Evolutionary conservation across 2,888 invertebrate species (phyloP).

Genomic region (Druceiella hillmani): DNA sequence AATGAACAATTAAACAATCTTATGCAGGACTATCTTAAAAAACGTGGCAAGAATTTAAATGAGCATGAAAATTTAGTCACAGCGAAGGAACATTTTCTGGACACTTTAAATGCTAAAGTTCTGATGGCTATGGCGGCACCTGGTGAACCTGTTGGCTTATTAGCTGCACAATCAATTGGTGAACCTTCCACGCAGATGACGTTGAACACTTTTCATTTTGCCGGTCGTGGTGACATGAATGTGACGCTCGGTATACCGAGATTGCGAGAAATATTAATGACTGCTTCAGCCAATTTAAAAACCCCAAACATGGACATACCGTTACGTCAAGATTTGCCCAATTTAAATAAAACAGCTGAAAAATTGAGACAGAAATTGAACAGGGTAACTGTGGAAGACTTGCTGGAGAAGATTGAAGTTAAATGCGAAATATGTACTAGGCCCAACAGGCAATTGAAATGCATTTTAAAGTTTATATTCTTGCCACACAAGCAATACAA

Average conservation of each 20-base stretch:
- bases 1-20: conserved; percentile 74
- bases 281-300: conserved; percentile 86
- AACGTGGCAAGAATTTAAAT: conserved; percentile 33
- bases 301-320: conserved; percentile 97
- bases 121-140: conserved; percentile 76
- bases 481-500: conserved; percentile 70
- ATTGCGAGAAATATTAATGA: conserved; percentile 94
- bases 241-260: conserved; percentile 99
- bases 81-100: conserved; percentile 51
- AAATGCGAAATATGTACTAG: conserved; percentile 50
- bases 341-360: conserved; percentile 56
- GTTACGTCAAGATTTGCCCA: conserved; percentile 49
- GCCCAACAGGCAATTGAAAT: conserved; percentile 55
- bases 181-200: conserved; percentile 99
- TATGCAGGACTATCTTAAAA: conserved; percentile 55
- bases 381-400: conserved; percentile 71
- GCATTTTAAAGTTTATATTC: conserved; percentile 66
- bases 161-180: conserved; percentile 97
- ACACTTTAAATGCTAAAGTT: conserved; percentile 71
- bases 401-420: conserved; percentile 67
- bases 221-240: conserved; percentile 99
- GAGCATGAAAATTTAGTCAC: conserved; percentile 33
- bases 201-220: conserved; percentile 98
- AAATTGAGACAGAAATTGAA: conserved; percentile 67
- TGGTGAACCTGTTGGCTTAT: conserved; percentile 93